These are phyloP conservation scores for Myotis vivesi DNA, from an alignment of 2,797 vertebrate genomes.

Conservation along the genomic window DNA sequence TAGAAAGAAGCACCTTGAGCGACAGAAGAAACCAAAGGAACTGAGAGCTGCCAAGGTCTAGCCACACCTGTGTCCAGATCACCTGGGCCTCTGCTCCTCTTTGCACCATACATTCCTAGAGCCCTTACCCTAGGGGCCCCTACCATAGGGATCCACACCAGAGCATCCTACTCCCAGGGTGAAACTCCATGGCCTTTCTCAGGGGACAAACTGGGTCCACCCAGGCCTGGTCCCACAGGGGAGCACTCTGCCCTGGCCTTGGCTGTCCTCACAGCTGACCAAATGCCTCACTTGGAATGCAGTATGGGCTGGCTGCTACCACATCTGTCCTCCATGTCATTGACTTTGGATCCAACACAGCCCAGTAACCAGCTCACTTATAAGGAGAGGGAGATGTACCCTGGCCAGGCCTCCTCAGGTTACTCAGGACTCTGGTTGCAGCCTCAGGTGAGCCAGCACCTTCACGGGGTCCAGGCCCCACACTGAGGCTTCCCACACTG, in stretches of 20 bases:
- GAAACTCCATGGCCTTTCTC: neutral
- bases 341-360: neutral
- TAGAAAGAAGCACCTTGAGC: neutral
- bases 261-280: neutral
- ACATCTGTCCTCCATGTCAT: neutral
- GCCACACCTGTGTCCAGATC: accelerated
- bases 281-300: neutral
- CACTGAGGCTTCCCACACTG: neutral
- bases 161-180: neutral
- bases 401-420: neutral
- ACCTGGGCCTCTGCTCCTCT: neutral
- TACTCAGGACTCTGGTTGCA: neutral
- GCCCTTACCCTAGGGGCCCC: no score
- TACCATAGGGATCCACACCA: neutral
- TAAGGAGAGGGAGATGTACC: neutral
- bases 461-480: conserved; percentile 16
- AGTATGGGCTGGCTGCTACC: neutral
- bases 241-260: neutral
- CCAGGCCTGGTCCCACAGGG: neutral
- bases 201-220: neutral
- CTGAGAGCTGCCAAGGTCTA: neutral
- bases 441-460: conserved; percentile 23
- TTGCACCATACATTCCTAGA: neutral
- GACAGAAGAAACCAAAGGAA: neutral
- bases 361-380: neutral